phyloP scores from a whole-genome alignment of 2,888 invertebrate genomes.

The Eutolmus rufibarbis region DNA sequence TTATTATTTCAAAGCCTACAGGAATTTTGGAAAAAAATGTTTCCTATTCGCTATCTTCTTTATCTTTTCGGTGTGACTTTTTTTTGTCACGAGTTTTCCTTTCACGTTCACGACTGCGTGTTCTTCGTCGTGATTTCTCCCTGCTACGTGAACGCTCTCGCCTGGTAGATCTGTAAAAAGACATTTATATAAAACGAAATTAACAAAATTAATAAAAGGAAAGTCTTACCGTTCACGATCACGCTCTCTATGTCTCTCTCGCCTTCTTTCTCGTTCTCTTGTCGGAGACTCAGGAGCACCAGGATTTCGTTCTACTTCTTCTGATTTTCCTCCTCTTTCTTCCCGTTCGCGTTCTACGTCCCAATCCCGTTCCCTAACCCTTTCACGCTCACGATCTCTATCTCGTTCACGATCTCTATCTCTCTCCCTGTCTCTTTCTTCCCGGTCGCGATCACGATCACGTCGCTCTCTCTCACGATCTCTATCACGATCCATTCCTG shows the following conservation, averaged over 20 bases:
- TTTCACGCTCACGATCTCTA: slow-evolving; percentile 57
- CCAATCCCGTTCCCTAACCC: slow-evolving; percentile 53
- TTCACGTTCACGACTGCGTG: slow-evolving; percentile 66
- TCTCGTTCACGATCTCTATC: slow-evolving; percentile 34
- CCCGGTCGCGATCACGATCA: slow-evolving; percentile 60
- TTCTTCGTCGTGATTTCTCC: slow-evolving; percentile 73
- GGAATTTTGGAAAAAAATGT: neutral
- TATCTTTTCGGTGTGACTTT: slow-evolving; percentile 75
- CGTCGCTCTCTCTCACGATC: slow-evolving; percentile 47
- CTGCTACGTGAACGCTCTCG: slow-evolving; percentile 70
- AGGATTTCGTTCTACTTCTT: neutral
- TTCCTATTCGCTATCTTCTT: slow-evolving; percentile 74
- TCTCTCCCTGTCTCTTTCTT: slow-evolving; percentile 48
- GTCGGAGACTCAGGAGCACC: slow-evolving; percentile 26
- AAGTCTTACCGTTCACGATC: slow-evolving; percentile 55
- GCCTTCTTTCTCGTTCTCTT: slow-evolving; percentile 54
- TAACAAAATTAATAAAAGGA: neutral
- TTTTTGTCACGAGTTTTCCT: slow-evolving; percentile 74
- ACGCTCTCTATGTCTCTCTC: slow-evolving; percentile 55
- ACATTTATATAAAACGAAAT: neutral
- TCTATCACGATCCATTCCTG: slow-evolving; percentile 55
- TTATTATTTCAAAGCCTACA: neutral
- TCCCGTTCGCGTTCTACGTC: neutral
- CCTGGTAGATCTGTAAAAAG: slow-evolving; percentile 52
- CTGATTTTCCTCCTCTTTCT: slow-evolving; percentile 66